These are phyloP conservation scores for Peribatodes rhomboidaria DNA, from an alignment of 2,888 invertebrate genomes.

Conservation along the genomic window DNA sequence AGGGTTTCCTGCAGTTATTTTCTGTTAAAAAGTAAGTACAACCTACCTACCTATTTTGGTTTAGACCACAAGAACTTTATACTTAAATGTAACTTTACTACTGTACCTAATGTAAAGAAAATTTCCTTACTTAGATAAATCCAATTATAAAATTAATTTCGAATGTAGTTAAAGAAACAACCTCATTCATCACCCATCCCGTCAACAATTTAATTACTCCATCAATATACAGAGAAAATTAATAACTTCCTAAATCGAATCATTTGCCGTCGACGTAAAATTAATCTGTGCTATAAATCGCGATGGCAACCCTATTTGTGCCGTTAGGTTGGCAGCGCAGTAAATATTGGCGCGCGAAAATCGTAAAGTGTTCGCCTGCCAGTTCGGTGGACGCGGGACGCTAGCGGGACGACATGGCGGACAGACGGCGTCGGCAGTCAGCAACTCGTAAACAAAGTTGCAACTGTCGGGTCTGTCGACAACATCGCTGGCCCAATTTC, in stretches of 20 bases:
- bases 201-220: slow-evolving; percentile 29
- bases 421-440: slow-evolving; percentile 25
- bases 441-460: slow-evolving; percentile 46
- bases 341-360: slow-evolving; percentile 75
- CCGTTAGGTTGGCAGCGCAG: slow-evolving; percentile 52
- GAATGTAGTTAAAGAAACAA: slow-evolving; percentile 23
- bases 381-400: slow-evolving; percentile 33
- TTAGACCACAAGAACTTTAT: no score
- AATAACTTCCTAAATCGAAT: slow-evolving; percentile 43
- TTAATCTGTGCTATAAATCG: slow-evolving; percentile 65
- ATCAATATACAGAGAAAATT: slow-evolving; percentile 32
- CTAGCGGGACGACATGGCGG: slow-evolving; percentile 33
- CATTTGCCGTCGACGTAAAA: slow-evolving; percentile 50
- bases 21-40: no score
- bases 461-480: slow-evolving; percentile 44
- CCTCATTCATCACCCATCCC: slow-evolving; percentile 14
- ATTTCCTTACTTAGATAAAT: background rate
- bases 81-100: no score
- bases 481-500: slow-evolving; percentile 32
- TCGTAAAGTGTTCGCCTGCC: slow-evolving; percentile 63
- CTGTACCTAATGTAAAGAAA: background rate
- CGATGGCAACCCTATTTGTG: slow-evolving; percentile 44
- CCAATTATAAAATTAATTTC: slow-evolving; percentile 6
- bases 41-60: no score
- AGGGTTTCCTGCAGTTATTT: no score